These are phyloP conservation scores for Amphiprion clarkii DNA, from an alignment of 2,797 vertebrate species.

Conservation along the genomic window DNA sequence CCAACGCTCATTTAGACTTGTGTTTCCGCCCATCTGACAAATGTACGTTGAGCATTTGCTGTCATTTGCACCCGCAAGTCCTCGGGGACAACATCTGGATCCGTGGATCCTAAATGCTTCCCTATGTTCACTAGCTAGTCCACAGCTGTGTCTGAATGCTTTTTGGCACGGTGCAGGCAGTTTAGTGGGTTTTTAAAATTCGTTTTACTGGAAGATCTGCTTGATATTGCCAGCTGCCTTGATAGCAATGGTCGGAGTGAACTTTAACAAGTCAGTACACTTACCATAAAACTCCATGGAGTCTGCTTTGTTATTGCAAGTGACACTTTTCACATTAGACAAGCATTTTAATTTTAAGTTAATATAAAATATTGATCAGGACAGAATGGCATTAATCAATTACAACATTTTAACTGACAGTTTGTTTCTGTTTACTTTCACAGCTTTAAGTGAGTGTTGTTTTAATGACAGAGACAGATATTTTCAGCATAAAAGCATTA, in stretches of 20 bases:
- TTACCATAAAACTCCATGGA: background rate
- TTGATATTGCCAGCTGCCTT: background rate
- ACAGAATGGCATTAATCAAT: background rate
- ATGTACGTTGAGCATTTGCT: background rate
- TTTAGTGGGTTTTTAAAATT: background rate
- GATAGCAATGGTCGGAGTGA: background rate
- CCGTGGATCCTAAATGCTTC: slow-evolving; percentile 11
- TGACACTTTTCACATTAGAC: background rate
- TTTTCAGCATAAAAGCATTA: too few relatives aligned
- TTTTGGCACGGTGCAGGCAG: background rate
- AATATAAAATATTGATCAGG: background rate
- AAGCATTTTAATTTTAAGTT: background rate
- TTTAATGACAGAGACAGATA: too few relatives aligned
- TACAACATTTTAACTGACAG: background rate
- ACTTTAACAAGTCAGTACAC: background rate
- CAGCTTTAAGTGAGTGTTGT: too few relatives aligned
- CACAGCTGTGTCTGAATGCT: background rate
- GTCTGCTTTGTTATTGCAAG: background rate
- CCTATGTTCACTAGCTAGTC: slow-evolving; percentile 10
- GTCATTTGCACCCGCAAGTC: slow-evolving; percentile 12
- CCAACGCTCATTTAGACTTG: slow-evolving; percentile 24
- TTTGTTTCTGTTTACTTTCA: background rate
- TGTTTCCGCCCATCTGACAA: background rate
- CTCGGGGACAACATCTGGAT: slow-evolving; percentile 9
- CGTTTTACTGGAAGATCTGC: background rate